phyloP scores from a whole-genome alignment of 2,888 invertebrate genomes.

The Disparrhopalites patrizii region DNA sequence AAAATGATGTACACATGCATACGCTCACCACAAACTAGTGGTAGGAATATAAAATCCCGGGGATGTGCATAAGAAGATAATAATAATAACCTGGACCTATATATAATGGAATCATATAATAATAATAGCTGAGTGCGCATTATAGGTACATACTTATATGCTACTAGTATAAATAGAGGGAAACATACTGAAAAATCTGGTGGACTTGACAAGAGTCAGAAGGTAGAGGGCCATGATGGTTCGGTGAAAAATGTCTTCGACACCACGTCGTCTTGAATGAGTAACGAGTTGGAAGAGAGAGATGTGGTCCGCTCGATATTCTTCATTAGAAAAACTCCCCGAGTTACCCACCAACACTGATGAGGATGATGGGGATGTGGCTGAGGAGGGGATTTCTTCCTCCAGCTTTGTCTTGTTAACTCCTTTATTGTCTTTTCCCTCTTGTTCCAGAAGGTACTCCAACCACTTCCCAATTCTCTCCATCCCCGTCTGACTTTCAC shows the following conservation, averaged over 20 bases:
- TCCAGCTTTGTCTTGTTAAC: not conserved
- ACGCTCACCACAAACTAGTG: too few species aligned
- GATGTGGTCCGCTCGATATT: slow-evolving; percentile 41
- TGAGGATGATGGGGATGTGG: too few species aligned
- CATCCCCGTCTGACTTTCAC: slow-evolving; percentile 30
- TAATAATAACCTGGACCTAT: too few species aligned
- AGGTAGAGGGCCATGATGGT: slow-evolving; percentile 41
- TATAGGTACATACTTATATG: too few species aligned
- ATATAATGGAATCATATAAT: too few species aligned
- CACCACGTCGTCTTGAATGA: slow-evolving; percentile 28
- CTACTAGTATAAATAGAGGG: too few species aligned
- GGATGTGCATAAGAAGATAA: too few species aligned
- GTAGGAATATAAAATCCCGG: too few species aligned
- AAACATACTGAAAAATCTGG: slow-evolving; percentile 11
- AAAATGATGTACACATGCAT: too few species aligned
- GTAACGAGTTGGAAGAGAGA: slow-evolving; percentile 43
- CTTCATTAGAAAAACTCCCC: slow-evolving; percentile 20
- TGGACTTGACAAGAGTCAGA: slow-evolving; percentile 34
- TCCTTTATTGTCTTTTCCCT: slow-evolving; percentile 6
- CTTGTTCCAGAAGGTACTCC: slow-evolving; percentile 27
- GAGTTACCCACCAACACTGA: not conserved
- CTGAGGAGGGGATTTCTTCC: not conserved
- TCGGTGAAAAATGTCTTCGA: slow-evolving; percentile 44
- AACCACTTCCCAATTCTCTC: slow-evolving; percentile 36
- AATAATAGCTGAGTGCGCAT: too few species aligned